Conservation (phyloP, 2,797 vertebrate genomes). For the Rhinella marina region DNA sequence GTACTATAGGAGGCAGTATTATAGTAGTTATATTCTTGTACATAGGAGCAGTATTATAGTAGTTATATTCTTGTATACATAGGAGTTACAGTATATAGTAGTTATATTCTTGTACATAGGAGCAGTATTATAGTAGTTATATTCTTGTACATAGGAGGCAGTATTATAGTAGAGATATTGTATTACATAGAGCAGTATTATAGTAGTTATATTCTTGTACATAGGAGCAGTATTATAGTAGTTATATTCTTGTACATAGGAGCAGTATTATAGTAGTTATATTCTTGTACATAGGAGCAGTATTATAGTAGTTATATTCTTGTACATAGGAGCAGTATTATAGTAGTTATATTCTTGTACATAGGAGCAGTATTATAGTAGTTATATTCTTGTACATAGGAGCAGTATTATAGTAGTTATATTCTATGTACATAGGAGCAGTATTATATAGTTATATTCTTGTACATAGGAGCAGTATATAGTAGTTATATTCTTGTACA, state of each 20-base stretch:
- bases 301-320: no score
- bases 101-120: no score
- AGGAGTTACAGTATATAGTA: no score
- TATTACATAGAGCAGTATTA: not conserved
- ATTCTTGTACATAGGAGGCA: not conserved
- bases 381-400: no score
- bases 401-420: no score
- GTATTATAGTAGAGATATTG: constrained; percentile 10
- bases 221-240: constrained; percentile 2
- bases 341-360: no score
- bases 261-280: not conserved
- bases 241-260: constrained; percentile 4
- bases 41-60: no score
- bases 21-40: not conserved
- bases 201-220: constrained; percentile 5
- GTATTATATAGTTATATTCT: no score
- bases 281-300: not conserved
- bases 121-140: not conserved
- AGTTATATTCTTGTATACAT: no score
- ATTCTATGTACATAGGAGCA: no score
- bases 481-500: not conserved
- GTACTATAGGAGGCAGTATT: not conserved
- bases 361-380: no score
- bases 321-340: no score
- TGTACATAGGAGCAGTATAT: not conserved